These are phyloP conservation scores for Diplodus puntazzo DNA, from an alignment of 2,797 vertebrate species.

Conservation along the genomic window DNA sequence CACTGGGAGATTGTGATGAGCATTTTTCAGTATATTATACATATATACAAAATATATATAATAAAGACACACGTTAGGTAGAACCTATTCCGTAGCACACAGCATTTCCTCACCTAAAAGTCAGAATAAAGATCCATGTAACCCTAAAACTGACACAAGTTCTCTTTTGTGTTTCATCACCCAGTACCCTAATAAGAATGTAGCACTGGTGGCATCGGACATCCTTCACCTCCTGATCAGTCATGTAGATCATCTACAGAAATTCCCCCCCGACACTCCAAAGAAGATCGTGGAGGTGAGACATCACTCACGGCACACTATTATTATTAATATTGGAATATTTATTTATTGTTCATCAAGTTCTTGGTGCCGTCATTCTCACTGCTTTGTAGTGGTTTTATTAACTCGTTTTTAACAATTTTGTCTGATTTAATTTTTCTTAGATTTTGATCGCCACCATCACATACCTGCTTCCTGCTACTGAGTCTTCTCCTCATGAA, in stretches of 20 bases:
- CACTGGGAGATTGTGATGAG: too few relatives aligned
- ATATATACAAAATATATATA: too few relatives aligned
- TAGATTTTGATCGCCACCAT: constrained; percentile 98
- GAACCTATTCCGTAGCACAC: background rate
- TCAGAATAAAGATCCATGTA: background rate
- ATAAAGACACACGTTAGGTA: too few relatives aligned
- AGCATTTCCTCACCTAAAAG: background rate
- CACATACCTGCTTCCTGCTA: constrained; percentile 92
- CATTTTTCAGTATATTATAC: too few relatives aligned
- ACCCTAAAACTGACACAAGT: too few relatives aligned
- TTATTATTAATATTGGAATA: background rate
- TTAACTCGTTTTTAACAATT: background rate
- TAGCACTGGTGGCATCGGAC: constrained; percentile 96
- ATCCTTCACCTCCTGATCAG: constrained; percentile 96
- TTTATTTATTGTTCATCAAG: background rate
- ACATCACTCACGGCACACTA: background rate
- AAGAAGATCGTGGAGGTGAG: constrained; percentile 97
- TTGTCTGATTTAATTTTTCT: constrained; percentile 11
- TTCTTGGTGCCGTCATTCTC: background rate
- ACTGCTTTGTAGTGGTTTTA: background rate
- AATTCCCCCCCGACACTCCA: constrained; percentile 92
- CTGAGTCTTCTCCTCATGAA: constrained; percentile 95
- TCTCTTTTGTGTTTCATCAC: constrained; percentile 15
- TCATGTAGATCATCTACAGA: constrained; percentile 93
- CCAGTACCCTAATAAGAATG: constrained; percentile 98